Evolutionary conservation across 2,888 invertebrate species (phyloP), one percentile per base, ranked within the genome.

Genomic region (Lathronympha strigana): DNA sequence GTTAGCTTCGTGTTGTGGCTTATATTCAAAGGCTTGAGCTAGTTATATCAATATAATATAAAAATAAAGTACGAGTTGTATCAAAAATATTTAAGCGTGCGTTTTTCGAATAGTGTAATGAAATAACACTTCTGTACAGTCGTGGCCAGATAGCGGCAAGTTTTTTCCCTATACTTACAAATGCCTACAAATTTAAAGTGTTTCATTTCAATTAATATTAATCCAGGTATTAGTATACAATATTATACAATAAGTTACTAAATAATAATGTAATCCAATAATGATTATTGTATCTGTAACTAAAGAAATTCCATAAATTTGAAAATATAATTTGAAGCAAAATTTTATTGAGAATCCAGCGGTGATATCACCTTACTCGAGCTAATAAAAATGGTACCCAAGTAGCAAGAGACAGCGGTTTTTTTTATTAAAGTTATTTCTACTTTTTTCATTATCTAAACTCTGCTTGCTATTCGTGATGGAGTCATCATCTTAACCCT

Each of bases 281-380:
- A 17, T 1, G n/a, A 28, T 28, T 50, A 15, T 50, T 36, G 0
- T 11, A 36, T 13, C 36, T 68, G 58, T 67, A 50, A 3, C 31
- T 50, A 58, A 36, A 64, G 66, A 57, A 67, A 36, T 68, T 53
- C n/a, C n/a, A n/a, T n/a, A 19, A 63, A 67, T 67, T 67, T 61
- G 69, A 64, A 71, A 71, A 75, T 69, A 71, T 69, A 73, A 74
- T 73, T 70, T 69, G 69, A 67, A 68, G 68, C 73, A 76, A 80
- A 49, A 80, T 82, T 83, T 84, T 83, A 86, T 85, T 84, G 80
- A 74, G 74, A 75, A 71, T 75, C 72, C 70, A 71, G 69, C 71
- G 71, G 69, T 72, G 76, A 79, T 83, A 84, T 84, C 83, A 81
- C 77, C 76, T 81, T 75, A 75, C 74, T 66, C 67, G 57, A 69